These are phyloP conservation scores for Taenioides sp. DNA, from an alignment of 2,797 vertebrate species.

Conservation along the genomic window DNA sequence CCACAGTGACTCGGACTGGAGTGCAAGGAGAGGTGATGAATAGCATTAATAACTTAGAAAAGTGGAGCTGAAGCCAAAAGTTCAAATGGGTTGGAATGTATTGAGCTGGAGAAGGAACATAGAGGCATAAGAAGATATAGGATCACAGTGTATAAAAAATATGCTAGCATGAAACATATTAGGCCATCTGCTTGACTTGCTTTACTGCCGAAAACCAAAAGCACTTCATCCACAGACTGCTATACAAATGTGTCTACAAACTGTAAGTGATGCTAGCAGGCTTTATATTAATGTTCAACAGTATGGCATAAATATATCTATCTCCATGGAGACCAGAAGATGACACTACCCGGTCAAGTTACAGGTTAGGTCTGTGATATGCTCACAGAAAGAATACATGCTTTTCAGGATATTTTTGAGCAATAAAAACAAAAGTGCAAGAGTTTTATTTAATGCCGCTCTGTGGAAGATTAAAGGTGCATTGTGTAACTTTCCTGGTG, in stretches of 20 bases:
- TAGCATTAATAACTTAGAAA: slow-evolving; percentile 52
- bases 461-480: too few relatives aligned
- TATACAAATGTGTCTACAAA: slow-evolving; percentile 14
- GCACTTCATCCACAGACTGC: slow-evolving; percentile 30
- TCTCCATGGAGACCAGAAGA: too few relatives aligned
- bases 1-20: slow-evolving; percentile 57
- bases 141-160: slow-evolving; percentile 1
- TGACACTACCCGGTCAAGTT: too few relatives aligned
- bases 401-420: too few relatives aligned
- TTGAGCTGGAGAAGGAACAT: background rate
- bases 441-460: too few relatives aligned
- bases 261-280: background rate
- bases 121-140: slow-evolving; percentile 24
- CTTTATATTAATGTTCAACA: background rate
- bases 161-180: slow-evolving; percentile 4
- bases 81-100: slow-evolving; percentile 3
- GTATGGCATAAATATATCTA: too few relatives aligned
- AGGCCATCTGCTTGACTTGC: slow-evolving; percentile 37
- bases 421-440: too few relatives aligned
- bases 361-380: too few relatives aligned
- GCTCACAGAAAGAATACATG: too few relatives aligned
- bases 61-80: slow-evolving; percentile 25
- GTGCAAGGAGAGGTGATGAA: slow-evolving; percentile 49
- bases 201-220: slow-evolving; percentile 23
- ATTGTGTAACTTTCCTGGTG: too few relatives aligned